Evolutionary conservation across 1,140 invertebrate species (phyloP).

Genomic region (Ceratitis capitata): DNA sequence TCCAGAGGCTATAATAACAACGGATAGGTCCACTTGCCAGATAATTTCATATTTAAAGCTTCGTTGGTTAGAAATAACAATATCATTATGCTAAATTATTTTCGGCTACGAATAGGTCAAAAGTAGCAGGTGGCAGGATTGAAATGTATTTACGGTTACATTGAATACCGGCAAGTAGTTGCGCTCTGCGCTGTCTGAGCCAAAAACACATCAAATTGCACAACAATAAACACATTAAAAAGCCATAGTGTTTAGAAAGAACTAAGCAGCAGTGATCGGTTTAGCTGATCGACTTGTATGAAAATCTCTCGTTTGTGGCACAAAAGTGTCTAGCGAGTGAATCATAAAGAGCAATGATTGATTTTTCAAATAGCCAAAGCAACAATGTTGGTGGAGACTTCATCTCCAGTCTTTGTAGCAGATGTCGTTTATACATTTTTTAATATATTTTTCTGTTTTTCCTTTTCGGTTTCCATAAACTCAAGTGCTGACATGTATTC

Average conservation of each 20-base stretch:
- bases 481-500: not conserved
- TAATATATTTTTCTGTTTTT: not conserved
- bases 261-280: not conserved
- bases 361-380: not conserved
- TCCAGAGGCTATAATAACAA: too few relatives aligned
- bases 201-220: not conserved
- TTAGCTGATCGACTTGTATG: not conserved
- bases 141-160: not conserved
- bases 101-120: slow-evolving; percentile 3
- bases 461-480: too few relatives aligned
- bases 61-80: not conserved
- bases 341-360: not conserved
- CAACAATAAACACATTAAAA: slow-evolving; percentile 11
- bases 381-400: not conserved
- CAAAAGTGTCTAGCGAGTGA: not conserved
- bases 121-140: not conserved
- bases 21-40: not conserved
- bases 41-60: not conserved
- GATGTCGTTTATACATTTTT: not conserved
- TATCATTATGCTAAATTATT: not conserved
- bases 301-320: not conserved
- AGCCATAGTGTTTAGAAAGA: not conserved
- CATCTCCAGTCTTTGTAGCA: not conserved
- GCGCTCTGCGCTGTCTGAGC: too few relatives aligned
- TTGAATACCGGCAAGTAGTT: too few relatives aligned